Conservation (phyloP, 23 tunicate genomes). For the Phallusia fumigata region DNA sequence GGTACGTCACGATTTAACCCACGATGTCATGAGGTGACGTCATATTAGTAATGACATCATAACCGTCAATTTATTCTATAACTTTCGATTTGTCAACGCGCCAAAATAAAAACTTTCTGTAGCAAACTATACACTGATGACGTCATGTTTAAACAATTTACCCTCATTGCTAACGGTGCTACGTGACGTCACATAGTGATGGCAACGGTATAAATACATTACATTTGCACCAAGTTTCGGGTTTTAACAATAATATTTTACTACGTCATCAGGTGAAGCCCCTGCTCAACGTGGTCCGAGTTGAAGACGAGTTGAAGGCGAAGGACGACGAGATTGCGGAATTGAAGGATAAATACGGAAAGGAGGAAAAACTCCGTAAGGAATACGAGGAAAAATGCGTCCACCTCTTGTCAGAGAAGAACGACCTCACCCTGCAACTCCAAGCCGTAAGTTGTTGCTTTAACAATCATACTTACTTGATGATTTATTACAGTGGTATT, state of each 20-base stretch:
- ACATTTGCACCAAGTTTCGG: too few relatives aligned
- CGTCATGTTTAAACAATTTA: too few relatives aligned
- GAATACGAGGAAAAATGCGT: conserved; percentile 91
- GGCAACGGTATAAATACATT: too few relatives aligned
- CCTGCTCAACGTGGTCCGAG: conserved; percentile 82
- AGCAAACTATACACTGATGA: too few relatives aligned
- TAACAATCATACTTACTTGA: too few relatives aligned
- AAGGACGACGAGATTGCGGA: conserved; percentile 92
- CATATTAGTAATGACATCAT: background rate
- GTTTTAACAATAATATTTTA: too few relatives aligned
- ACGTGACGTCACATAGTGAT: too few relatives aligned
- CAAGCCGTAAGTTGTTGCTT: conserved; percentile 97
- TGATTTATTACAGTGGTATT: background rate
- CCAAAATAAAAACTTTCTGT: too few relatives aligned
- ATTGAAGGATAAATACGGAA: conserved; percentile 70
- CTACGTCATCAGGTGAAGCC: conserved; percentile 75
- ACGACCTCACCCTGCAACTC: conserved; percentile 87
- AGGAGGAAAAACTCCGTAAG: conserved; percentile 86
- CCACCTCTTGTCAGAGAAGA: conserved; percentile 81
- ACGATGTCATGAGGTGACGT: background rate
- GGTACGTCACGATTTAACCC: conserved; percentile 27
- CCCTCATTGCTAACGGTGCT: too few relatives aligned
- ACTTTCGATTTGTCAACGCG: too few relatives aligned
- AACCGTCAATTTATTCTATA: too few relatives aligned
- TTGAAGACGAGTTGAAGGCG: conserved; percentile 90